Evolutionary conservation across 37 sponge, comb jelly and placozoan species (phyloP), one percentile per base, ranked within the genome.

Genomic region (Bolinopsis microptera): DNA sequence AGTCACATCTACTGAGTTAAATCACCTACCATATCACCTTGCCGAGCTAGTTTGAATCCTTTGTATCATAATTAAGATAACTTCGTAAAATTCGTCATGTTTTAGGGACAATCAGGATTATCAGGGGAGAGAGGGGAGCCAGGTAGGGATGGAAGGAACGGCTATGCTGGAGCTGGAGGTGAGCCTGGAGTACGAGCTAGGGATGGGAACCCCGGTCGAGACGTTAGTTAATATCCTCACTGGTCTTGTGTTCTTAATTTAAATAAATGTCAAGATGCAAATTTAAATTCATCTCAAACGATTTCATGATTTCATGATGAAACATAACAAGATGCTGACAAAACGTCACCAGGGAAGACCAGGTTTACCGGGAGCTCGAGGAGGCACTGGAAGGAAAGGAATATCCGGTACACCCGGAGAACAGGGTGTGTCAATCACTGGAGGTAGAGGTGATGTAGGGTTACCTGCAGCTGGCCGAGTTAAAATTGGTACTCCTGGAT

Each of bases 71-170:
- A n/a, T n/a, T n/a, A n/a, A n/a, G n/a, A n/a, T n/a, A n/a, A n/a
- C n/a, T n/a, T n/a, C n/a, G n/a, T n/a, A n/a, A n/a, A n/a, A n/a
- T n/a, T n/a, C n/a, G n/a, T n/a, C n/a, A n/a, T n/a, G n/a, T n/a
- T n/a, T n/a, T n/a, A 48, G 61, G 61, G 61, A 48, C n/a, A 82
- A 1, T 28, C 76, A 41, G 94, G 94, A 24, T 16, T 0, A 35
- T 0, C 68, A 38, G 93, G 93, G 5, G 41, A 75, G 8, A 28
- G 13, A 31, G 94, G 94, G 18, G 94, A 40, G 35, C 9, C 35
- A 36, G 69, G 61, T 13, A 48, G 61, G 13, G 61, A 48, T 48
- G 61, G 61, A 48, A 48, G 61, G 61, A 48, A 13, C 61, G 61
- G 61, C 61, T 48, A 48, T 48, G 9, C 61, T 48, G 61, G 86